Conservation (phyloP, 2,797 vertebrate genomes). For the Columba guinea region DNA sequence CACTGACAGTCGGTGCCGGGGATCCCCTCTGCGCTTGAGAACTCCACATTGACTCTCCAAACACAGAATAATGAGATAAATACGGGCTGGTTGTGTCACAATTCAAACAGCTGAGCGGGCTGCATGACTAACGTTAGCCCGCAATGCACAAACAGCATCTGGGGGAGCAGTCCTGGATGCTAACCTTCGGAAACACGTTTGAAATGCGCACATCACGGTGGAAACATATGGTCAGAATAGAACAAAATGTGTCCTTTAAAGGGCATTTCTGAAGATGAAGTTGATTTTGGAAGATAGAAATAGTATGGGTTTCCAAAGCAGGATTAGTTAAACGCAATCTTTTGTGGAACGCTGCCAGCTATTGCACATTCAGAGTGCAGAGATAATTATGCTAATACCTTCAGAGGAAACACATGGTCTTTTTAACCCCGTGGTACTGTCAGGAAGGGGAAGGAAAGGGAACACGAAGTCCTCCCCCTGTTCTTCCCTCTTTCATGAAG, state of each 20-base stretch:
- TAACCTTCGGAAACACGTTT: background rate
- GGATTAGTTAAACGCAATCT: conserved; percentile 19
- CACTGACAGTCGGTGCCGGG: background rate
- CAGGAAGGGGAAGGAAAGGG: background rate
- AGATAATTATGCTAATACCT: conserved; percentile 29
- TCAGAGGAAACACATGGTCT: background rate
- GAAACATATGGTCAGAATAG: conserved; percentile 13
- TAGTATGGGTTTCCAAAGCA: background rate
- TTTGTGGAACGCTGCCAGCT: conserved; percentile 15
- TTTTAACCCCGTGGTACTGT: background rate
- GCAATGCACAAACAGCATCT: background rate
- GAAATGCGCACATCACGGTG: background rate
- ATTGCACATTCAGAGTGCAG: background rate
- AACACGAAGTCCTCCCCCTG: background rate
- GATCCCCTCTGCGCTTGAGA: background rate
- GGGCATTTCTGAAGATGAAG: conserved; percentile 32
- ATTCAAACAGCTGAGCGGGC: conserved; percentile 2
- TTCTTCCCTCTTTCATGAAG: background rate
- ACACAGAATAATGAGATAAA: background rate
- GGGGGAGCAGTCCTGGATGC: background rate
- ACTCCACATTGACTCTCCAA: background rate
- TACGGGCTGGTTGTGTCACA: background rate
- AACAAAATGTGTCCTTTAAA: conserved; percentile 40
- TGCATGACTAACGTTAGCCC: background rate
- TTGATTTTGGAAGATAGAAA: conserved; percentile 2